Evolutionary conservation across 2,888 invertebrate genomes (phyloP).

Genomic region (Theretra japonica): DNA sequence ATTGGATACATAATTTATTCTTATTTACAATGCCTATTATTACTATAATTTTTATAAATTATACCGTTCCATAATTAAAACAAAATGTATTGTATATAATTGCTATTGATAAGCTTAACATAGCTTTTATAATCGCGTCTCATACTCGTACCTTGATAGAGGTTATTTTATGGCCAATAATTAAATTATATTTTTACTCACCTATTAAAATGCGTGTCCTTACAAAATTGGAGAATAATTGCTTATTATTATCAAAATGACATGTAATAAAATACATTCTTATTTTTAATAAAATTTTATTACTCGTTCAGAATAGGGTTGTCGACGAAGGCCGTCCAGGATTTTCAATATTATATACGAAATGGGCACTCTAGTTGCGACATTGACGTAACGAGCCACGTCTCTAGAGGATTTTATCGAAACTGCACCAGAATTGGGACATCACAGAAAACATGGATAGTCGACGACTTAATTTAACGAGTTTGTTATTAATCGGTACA

Average conservation of each 20-base stretch:
- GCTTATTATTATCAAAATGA: not conserved
- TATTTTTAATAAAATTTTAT: not conserved
- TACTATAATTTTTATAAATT: no score
- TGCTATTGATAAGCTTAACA: not conserved
- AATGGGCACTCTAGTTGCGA: constrained; percentile 26
- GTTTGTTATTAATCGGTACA: constrained; percentile 3
- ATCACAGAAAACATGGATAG: not conserved
- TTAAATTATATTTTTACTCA: not conserved
- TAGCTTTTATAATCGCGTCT: not conserved
- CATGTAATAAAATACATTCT: not conserved
- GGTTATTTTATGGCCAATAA: not conserved
- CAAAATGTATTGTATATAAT: no score
- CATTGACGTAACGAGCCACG: constrained; percentile 23
- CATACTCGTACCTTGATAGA: not conserved
- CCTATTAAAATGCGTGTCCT: not conserved
- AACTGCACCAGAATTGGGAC: constrained; percentile 25
- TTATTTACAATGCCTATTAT: no score
- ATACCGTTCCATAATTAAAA: no score
- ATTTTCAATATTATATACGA: constrained; percentile 11
- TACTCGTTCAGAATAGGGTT: not conserved
- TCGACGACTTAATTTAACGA: constrained; percentile 15
- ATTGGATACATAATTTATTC: no score
- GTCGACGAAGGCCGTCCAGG: constrained; percentile 1
- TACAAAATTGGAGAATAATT: constrained; percentile 1
- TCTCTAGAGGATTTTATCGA: constrained; percentile 22